Percentiles rank a stretch among this genome's conserved stretches.
phyloP scores from a whole-genome alignment of 2,888 invertebrate species.

The Apotomis turbidana region DNA sequence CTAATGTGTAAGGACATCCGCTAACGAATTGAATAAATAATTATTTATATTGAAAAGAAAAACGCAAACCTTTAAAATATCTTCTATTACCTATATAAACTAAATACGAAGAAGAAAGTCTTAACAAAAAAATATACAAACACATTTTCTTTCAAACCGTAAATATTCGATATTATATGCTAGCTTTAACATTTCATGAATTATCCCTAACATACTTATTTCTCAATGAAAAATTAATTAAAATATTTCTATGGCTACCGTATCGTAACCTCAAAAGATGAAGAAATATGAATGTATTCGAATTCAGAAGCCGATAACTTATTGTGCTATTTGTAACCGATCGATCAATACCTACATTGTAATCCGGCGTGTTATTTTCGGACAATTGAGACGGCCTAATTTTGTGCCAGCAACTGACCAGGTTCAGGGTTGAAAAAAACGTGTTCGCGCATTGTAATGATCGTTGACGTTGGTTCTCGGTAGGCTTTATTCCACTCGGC shows the following conservation, averaged over 20 bases:
- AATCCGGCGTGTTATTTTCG: conserved; percentile 60
- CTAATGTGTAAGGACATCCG: no score
- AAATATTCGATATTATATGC: background rate
- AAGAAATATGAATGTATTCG: conserved; percentile 50
- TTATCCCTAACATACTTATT: conserved; percentile 7
- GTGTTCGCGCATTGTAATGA: conserved; percentile 53
- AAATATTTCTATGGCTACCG: conserved; percentile 38
- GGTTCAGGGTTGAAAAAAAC: conserved; percentile 50
- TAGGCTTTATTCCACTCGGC: conserved; percentile 50
- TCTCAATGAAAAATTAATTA: conserved; percentile 35
- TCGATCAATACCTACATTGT: conserved; percentile 57
- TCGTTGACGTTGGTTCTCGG: conserved; percentile 67
- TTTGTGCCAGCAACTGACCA: conserved; percentile 55
- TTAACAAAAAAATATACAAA: background rate
- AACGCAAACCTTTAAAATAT: no score
- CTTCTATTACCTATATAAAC: background rate
- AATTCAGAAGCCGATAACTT: conserved; percentile 53
- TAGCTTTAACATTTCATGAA: conserved; percentile 8
- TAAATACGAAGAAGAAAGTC: background rate
- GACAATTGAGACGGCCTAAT: conserved; percentile 71
- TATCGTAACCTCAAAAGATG: conserved; percentile 55
- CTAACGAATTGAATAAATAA: no score
- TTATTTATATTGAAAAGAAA: no score
- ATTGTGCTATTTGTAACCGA: conserved; percentile 51
- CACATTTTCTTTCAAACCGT: background rate